These are phyloP conservation scores for Nyctalus aviator DNA, from an alignment of 2,797 vertebrate genomes.

Conservation along the genomic window DNA sequence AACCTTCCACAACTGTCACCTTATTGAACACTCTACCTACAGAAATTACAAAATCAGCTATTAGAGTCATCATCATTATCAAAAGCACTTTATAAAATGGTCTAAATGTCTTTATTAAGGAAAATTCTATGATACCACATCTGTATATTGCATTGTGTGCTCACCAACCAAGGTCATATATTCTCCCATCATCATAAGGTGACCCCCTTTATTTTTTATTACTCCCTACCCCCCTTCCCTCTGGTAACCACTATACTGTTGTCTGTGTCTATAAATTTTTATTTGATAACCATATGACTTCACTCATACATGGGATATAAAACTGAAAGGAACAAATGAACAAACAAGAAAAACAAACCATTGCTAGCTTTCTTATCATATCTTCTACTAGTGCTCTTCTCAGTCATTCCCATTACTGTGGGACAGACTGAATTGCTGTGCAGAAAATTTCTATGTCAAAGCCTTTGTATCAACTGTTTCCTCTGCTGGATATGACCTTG, in stretches of 20 bases:
- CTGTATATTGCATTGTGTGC: background rate
- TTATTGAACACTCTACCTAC: background rate
- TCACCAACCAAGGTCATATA: background rate
- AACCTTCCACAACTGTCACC: background rate
- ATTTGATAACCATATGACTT: background rate
- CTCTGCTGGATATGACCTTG: background rate
- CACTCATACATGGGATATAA: background rate
- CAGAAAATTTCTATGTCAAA: background rate
- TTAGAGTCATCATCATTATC: background rate
- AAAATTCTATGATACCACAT: background rate
- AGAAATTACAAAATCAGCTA: conserved; percentile 17
- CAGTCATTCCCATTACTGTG: background rate
- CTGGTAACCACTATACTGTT: background rate
- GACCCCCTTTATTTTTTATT: background rate
- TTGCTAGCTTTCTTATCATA: background rate
- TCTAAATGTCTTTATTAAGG: background rate
- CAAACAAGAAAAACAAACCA: background rate
- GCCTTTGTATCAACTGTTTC: background rate
- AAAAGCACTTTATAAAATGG: conserved; percentile 24
- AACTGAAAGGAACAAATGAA: background rate
- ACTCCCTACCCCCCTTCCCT: background rate
- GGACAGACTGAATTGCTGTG: background rate
- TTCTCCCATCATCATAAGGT: background rate
- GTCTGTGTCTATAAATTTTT: background rate
- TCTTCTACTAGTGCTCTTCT: background rate